phyloP scores from a whole-genome alignment of 2,888 invertebrate species.

The Agrochola litura region DNA sequence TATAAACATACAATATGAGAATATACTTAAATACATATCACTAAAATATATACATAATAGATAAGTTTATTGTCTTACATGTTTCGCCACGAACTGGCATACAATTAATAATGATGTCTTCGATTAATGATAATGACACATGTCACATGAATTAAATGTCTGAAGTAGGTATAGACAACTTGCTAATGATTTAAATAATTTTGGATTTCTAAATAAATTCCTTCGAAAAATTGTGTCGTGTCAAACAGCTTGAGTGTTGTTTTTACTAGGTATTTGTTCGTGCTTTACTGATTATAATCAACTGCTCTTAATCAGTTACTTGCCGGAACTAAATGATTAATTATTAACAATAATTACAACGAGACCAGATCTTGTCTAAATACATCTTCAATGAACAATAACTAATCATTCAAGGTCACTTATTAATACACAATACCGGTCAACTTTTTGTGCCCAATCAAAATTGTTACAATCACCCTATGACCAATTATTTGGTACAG shows the following conservation, averaged over 20 bases:
- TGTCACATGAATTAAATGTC: too few relatives aligned
- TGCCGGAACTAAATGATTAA: constrained; percentile 22
- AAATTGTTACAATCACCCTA: constrained; percentile 31
- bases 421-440: constrained; percentile 16
- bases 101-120: too few relatives aligned
- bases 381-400: constrained; percentile 37
- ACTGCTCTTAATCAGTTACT: background rate
- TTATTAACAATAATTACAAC: constrained; percentile 19
- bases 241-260: background rate
- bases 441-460: constrained; percentile 37
- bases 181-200: background rate
- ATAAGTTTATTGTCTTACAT: too few relatives aligned
- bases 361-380: constrained; percentile 8
- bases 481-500: constrained; percentile 46
- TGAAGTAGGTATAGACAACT: too few relatives aligned
- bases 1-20: too few relatives aligned
- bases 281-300: constrained; percentile 15
- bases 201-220: background rate
- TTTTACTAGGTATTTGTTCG: background rate
- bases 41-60: too few relatives aligned
- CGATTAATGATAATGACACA: too few relatives aligned
- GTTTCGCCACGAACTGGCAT: too few relatives aligned
- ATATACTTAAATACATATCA: too few relatives aligned
- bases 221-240: background rate
- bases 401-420: constrained; percentile 27